Evolutionary conservation across 1,140 invertebrate genomes (phyloP).

Genomic region (Lysiphlebus fabarum): DNA sequence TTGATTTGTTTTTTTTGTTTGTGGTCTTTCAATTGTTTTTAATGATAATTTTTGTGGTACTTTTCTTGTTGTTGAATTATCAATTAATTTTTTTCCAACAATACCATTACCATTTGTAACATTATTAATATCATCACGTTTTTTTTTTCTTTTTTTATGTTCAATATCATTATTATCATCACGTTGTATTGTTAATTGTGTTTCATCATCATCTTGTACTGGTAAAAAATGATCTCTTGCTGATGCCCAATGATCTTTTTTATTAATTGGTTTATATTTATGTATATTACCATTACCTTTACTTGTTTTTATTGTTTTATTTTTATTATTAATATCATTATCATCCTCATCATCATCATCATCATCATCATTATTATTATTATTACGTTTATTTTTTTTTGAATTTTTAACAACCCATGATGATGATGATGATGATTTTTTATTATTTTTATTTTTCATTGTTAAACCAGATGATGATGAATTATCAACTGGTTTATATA

Average conservation of each 20-base stretch:
- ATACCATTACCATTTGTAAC: constrained; percentile 32
- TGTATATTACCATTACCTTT: constrained; percentile 36
- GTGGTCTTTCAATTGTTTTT: constrained; percentile 40
- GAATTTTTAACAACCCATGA: constrained; percentile 46
- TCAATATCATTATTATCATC: constrained; percentile 37
- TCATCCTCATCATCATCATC: no score
- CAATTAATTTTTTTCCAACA: constrained; percentile 27
- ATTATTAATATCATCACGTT: constrained; percentile 32
- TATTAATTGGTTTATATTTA: constrained; percentile 41
- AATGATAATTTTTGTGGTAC: constrained; percentile 45
- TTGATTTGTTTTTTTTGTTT: constrained; percentile 27
- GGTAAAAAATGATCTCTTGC: constrained; percentile 47
- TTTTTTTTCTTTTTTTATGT: constrained; percentile 37
- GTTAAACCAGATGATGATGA: constrained; percentile 51
- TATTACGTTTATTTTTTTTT: constrained; percentile 39
- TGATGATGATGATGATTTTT: constrained; percentile 37
- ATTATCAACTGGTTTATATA: constrained; percentile 50
- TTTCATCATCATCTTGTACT: constrained; percentile 40
- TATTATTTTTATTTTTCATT: constrained; percentile 45
- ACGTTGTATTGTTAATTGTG: constrained; percentile 23
- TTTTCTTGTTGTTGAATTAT: constrained; percentile 33
- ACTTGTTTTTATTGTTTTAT: constrained; percentile 43
- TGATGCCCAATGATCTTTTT: constrained; percentile 52
- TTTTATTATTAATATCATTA: no score
- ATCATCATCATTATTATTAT: constrained; percentile 21